These are phyloP conservation scores for Scyliorhinus canicula DNA, from an alignment of 2,797 vertebrate species.

Conservation along the genomic window DNA sequence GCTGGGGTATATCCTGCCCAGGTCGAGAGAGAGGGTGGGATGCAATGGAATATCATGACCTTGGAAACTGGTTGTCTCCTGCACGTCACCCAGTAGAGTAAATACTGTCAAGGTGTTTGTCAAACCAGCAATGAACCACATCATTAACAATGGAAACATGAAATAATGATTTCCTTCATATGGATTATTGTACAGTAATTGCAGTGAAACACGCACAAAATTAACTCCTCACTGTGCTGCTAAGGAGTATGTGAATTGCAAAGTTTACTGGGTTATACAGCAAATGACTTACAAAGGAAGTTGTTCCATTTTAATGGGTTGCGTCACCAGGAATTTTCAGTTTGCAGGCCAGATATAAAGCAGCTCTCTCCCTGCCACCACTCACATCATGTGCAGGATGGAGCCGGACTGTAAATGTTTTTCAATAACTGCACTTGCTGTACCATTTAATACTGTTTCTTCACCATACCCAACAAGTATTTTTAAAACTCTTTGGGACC, in stretches of 20 bases:
- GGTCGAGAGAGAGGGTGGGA: background rate
- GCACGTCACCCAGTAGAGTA: background rate
- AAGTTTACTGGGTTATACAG: background rate
- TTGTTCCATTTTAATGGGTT: background rate
- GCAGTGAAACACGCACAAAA: background rate
- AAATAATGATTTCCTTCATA: slow-evolving; percentile 12
- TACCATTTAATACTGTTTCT: background rate
- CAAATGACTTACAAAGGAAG: background rate
- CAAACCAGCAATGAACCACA: background rate
- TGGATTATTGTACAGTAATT: background rate
- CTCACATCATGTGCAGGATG: background rate
- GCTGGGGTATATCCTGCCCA: slow-evolving; percentile 12
- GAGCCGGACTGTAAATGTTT: background rate
- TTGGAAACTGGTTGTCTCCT: background rate
- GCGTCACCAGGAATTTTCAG: background rate
- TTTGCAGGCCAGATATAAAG: background rate
- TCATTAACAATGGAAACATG: background rate
- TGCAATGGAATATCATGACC: background rate
- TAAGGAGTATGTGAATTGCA: background rate
- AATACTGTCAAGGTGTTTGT: background rate
- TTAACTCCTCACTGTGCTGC: background rate
- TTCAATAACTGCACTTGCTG: background rate
- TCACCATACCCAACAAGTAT: background rate
- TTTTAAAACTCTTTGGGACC: background rate
- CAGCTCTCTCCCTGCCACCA: background rate